Evolutionary conservation across 2,113 vertebrate species (phyloP).

Genomic region (Martes martes): DNA sequence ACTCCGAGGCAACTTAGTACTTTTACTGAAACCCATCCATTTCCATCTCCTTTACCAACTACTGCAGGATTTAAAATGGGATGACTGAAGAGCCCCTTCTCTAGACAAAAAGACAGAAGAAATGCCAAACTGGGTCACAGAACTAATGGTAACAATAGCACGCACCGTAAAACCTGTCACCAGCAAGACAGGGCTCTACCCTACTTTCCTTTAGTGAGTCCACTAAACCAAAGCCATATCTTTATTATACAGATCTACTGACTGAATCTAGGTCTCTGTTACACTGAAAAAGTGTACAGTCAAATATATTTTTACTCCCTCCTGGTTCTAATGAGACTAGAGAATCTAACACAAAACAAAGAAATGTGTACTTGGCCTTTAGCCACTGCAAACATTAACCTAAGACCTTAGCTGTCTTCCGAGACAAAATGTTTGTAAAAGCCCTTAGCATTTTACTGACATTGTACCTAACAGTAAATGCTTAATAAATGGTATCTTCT

Average conservation of each 20-base stretch:
- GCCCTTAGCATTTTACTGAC: not conserved
- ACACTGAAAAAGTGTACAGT: not conserved
- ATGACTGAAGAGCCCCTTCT: not conserved
- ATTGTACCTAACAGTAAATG: not conserved
- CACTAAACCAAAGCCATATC: not conserved
- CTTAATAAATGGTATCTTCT: not conserved
- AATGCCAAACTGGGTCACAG: not conserved
- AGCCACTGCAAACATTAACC: not conserved
- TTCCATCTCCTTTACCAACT: not conserved
- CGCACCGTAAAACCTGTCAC: not conserved
- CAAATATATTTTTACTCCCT: not conserved
- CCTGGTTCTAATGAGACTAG: not conserved
- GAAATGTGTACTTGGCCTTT: not conserved
- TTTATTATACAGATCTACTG: not conserved
- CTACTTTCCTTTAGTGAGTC: not conserved
- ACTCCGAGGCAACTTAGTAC: not conserved
- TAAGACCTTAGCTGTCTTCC: not conserved
- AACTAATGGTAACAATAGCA: not conserved
- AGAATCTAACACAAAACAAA: slow-evolving; percentile 17
- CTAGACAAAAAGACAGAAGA: not conserved
- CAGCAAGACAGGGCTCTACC: not conserved
- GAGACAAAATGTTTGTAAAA: not conserved
- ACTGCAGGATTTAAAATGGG: not conserved
- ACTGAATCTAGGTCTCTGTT: not conserved
- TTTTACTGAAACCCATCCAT: not conserved